Evolutionary conservation across 2,113 vertebrate species (phyloP).

Genomic region (Falco punctatus): DNA sequence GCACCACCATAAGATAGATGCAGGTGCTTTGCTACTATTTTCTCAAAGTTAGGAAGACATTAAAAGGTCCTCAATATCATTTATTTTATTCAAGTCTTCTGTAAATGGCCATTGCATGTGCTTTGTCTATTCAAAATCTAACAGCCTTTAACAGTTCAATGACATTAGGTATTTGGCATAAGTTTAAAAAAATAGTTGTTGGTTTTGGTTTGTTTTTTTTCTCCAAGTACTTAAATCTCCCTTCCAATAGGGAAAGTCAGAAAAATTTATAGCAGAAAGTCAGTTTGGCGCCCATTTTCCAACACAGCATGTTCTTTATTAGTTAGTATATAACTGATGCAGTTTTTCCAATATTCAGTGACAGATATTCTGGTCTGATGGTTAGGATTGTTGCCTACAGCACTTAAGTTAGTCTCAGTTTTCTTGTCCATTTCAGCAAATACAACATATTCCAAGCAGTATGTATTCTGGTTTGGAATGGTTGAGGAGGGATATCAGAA

Average conservation of each 20-base stretch:
- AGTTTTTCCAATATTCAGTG: not conserved
- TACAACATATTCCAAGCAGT: not conserved
- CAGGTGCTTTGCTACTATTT: not conserved
- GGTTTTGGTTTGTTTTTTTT: not conserved
- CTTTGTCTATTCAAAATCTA: slow-evolving; percentile 52
- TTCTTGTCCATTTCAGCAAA: not conserved
- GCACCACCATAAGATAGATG: not conserved
- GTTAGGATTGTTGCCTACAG: not conserved
- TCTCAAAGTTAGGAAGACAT: not conserved
- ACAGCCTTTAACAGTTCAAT: slow-evolving; percentile 65
- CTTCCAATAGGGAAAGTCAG: not conserved
- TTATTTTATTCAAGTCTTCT: not conserved
- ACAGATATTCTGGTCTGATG: not conserved
- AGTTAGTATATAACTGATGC: not conserved
- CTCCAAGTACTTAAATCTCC: not conserved
- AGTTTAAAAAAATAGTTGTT: not conserved
- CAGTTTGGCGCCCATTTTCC: not conserved
- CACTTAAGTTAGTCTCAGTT: not conserved
- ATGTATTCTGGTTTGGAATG: not conserved
- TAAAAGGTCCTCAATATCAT: not conserved
- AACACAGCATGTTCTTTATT: not conserved
- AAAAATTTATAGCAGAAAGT: not conserved
- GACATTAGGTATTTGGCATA: not conserved
- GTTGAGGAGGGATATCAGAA: not conserved
- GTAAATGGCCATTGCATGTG: slow-evolving; percentile 15